These are phyloP conservation scores for Rhingia campestris DNA, from an alignment of 2,888 invertebrate genomes.

Conservation along the genomic window DNA sequence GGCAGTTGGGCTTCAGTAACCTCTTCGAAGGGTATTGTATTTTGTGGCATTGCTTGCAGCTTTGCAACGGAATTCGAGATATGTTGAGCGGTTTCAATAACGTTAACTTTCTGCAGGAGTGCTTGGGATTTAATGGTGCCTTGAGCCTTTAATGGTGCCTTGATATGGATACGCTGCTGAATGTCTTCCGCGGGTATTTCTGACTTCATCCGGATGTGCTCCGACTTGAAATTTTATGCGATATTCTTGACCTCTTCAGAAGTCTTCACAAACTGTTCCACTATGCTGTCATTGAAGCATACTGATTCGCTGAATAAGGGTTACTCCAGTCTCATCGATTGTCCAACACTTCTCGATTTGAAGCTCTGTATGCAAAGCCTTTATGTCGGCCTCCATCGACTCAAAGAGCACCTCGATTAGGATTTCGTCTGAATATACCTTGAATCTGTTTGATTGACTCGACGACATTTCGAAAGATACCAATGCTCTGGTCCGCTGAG, in stretches of 20 bases:
- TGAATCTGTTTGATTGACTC: constrained; percentile 87
- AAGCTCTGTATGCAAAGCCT: constrained; percentile 86
- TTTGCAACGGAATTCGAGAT: constrained; percentile 81
- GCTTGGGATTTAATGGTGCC: constrained; percentile 85
- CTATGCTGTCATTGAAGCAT: constrained; percentile 86
- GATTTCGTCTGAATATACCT: constrained; percentile 83
- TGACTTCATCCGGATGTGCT: constrained; percentile 83
- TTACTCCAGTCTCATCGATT: constrained; percentile 87
- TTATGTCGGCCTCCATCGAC: constrained; percentile 86
- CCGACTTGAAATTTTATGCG: constrained; percentile 83
- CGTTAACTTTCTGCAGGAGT: constrained; percentile 84
- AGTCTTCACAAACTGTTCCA: constrained; percentile 84
- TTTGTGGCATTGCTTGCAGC: constrained; percentile 77
- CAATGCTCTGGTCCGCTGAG: constrained; percentile 87
- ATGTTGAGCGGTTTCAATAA: constrained; percentile 81
- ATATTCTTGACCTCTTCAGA: constrained; percentile 84
- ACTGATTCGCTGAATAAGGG: constrained; percentile 88
- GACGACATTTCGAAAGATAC: constrained; percentile 86
- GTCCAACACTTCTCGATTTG: constrained; percentile 88
- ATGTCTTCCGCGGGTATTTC: constrained; percentile 84
- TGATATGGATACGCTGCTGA: constrained; percentile 83
- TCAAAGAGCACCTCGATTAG: constrained; percentile 83
- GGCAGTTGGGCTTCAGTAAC: constrained; percentile 80
- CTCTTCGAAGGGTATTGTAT: constrained; percentile 78
- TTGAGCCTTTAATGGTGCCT: too few species aligned